Evolutionary conservation across 2,113 vertebrate species (phyloP).

Genomic region (Rousettus leschenaultii): DNA sequence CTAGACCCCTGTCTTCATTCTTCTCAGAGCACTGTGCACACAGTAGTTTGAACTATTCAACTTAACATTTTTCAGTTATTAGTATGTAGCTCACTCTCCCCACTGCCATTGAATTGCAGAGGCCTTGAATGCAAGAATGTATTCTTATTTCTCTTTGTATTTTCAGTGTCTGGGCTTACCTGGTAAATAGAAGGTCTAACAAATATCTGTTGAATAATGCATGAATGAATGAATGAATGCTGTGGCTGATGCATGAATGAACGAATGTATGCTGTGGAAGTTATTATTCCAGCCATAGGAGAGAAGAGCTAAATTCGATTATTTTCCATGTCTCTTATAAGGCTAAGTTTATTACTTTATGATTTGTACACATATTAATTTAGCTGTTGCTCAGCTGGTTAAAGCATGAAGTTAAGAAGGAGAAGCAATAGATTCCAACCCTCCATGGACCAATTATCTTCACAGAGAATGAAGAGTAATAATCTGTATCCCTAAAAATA

Average conservation of each 20-base stretch:
- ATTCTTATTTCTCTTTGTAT: background rate
- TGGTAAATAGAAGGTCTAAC: background rate
- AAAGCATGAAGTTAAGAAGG: background rate
- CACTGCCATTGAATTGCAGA: too few species aligned
- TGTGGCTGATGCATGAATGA: background rate
- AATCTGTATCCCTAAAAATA: conserved; percentile 33
- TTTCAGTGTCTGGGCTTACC: background rate
- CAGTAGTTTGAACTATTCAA: background rate
- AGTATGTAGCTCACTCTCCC: background rate
- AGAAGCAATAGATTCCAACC: conserved; percentile 14
- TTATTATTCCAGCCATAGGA: background rate
- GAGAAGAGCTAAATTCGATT: background rate
- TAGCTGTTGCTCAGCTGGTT: conserved; percentile 52
- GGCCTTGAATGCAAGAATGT: background rate
- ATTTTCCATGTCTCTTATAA: background rate
- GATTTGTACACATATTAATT: background rate
- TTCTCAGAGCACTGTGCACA: background rate
- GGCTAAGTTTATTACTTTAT: background rate
- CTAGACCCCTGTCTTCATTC: background rate
- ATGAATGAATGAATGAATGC: background rate
- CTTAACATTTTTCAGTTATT: background rate
- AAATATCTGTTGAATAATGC: background rate
- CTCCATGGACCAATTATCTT: conserved; percentile 53
- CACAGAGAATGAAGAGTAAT: background rate
- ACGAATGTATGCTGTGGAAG: background rate